Percentiles rank a stretch among this genome's conserved stretches.
Conservation (phyloP, 2,113 vertebrate species). For the Lepisosteus osseus region DNA sequence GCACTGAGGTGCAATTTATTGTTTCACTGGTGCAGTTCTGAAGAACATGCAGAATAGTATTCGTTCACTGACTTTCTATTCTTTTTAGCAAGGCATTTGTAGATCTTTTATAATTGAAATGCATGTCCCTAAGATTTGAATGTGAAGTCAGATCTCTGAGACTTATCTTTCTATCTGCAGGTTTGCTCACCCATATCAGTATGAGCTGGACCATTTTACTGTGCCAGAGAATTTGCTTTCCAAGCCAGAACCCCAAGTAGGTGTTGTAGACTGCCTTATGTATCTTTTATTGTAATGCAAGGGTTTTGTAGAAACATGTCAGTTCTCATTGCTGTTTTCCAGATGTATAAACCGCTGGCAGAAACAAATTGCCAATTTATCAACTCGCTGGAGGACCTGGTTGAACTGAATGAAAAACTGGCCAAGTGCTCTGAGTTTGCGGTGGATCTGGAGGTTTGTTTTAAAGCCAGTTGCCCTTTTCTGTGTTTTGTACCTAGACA, state of each 20-base stretch:
- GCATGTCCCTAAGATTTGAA: no score
- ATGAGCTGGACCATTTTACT: constrained; percentile 83
- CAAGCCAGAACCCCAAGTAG: constrained; percentile 81
- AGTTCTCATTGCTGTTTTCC: constrained; percentile 13
- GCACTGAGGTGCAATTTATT: no score
- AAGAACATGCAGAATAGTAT: no score
- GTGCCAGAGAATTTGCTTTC: constrained; percentile 67
- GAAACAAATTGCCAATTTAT: constrained; percentile 79
- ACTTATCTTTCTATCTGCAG: constrained; percentile 48
- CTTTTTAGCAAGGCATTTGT: no score
- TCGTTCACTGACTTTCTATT: no score
- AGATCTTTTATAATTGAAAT: no score
- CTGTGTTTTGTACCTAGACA: no score
- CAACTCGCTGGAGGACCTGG: constrained; percentile 77
- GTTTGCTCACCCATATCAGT: constrained; percentile 92
- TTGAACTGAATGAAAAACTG: constrained; percentile 86
- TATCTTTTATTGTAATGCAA: background rate
- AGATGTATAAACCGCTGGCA: constrained; percentile 75
- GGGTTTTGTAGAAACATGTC: background rate
- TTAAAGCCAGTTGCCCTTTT: background rate
- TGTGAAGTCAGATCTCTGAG: no score
- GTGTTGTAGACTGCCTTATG: background rate
- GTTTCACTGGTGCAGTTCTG: no score
- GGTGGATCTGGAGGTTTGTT: constrained; percentile 87
- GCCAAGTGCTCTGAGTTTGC: constrained; percentile 80